A percentile compares a stretch with the other conserved stretches of the same genome.
Conservation (phyloP, 1,140 invertebrate genomes). For the Adoxophyes honmai region DNA sequence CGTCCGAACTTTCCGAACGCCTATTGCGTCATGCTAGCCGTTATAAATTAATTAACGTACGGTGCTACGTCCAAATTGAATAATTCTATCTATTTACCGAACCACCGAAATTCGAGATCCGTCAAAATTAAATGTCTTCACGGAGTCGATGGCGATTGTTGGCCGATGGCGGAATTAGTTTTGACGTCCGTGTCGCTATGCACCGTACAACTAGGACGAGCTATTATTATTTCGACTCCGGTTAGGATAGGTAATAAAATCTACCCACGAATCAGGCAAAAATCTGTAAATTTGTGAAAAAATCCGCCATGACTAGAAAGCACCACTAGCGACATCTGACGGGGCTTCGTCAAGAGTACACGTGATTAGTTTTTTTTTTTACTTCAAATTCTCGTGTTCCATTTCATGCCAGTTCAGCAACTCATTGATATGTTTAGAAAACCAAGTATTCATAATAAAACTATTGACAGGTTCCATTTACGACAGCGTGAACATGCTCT, state of each 20-base stretch:
- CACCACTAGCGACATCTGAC: slow-evolving; percentile 65
- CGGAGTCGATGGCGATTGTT: slow-evolving; percentile 19
- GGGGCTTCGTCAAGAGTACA: slow-evolving; percentile 43
- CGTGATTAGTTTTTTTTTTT: slow-evolving; percentile 63
- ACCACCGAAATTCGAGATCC: slow-evolving; percentile 60
- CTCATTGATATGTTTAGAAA: neutral
- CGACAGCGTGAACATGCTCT: too few species aligned
- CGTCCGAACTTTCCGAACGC: slow-evolving; percentile 33
- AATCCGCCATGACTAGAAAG: slow-evolving; percentile 69
- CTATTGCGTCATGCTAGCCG: slow-evolving; percentile 63
- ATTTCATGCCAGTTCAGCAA: slow-evolving; percentile 44
- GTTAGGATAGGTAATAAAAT: slow-evolving; percentile 49
- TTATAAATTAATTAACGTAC: slow-evolving; percentile 46
- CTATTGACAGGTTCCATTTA: too few species aligned
- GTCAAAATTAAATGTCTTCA: slow-evolving; percentile 34
- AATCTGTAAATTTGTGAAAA: slow-evolving; percentile 57
- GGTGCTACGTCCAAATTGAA: slow-evolving; percentile 50
- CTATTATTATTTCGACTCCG: slow-evolving; percentile 58
- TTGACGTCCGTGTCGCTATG: slow-evolving; percentile 41
- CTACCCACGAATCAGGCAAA: slow-evolving; percentile 68
- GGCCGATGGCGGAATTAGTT: slow-evolving; percentile 19
- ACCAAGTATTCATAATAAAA: neutral
- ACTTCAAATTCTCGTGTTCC: slow-evolving; percentile 54
- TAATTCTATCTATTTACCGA: slow-evolving; percentile 42
- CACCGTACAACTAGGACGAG: slow-evolving; percentile 43